These are phyloP conservation scores for Tachina fera DNA, from an alignment of 2,888 invertebrate species.

Conservation along the genomic window DNA sequence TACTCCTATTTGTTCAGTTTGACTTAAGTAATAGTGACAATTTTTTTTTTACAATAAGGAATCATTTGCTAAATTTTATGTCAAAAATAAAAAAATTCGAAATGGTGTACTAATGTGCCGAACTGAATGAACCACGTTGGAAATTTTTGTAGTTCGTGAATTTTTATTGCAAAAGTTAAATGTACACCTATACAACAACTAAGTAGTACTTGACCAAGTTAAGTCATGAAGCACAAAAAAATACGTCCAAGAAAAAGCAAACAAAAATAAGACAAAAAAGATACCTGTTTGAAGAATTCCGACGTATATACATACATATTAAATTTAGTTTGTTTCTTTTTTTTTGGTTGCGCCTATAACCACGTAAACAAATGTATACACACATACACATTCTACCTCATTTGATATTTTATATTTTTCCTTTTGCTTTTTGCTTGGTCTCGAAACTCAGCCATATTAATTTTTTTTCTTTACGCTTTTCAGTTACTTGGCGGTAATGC, in stretches of 20 bases:
- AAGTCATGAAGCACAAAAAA: conserved; percentile 22
- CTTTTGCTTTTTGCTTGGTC: conserved; percentile 51
- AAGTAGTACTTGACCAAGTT: conserved; percentile 64
- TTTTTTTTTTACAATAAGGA: too few species aligned
- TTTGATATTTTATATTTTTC: conserved; percentile 31
- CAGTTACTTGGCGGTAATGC: conserved; percentile 76
- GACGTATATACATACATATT: conserved; percentile 62
- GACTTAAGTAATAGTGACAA: too few species aligned
- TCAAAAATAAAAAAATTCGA: background rate
- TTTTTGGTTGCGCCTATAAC: conserved; percentile 2
- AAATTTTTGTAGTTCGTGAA: conserved; percentile 6
- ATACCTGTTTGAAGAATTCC: conserved; percentile 76
- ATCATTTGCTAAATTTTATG: background rate
- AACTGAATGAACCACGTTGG: conserved; percentile 32
- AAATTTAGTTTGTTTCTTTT: conserved; percentile 35
- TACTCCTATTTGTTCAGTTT: too few species aligned
- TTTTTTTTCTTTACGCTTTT: conserved; percentile 58
- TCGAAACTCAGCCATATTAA: conserved; percentile 53
- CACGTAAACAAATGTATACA: background rate
- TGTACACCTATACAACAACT: conserved; percentile 8
- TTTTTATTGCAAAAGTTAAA: conserved; percentile 30
- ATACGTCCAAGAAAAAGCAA: conserved; percentile 4
- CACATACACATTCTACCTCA: background rate
- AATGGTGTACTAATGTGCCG: conserved; percentile 16
- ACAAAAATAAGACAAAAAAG: conserved; percentile 63